Percentiles rank a stretch among this genome's conserved stretches.
Conservation (phyloP, 2,113 vertebrate genomes). For the Cyprinodon tularosa region DNA sequence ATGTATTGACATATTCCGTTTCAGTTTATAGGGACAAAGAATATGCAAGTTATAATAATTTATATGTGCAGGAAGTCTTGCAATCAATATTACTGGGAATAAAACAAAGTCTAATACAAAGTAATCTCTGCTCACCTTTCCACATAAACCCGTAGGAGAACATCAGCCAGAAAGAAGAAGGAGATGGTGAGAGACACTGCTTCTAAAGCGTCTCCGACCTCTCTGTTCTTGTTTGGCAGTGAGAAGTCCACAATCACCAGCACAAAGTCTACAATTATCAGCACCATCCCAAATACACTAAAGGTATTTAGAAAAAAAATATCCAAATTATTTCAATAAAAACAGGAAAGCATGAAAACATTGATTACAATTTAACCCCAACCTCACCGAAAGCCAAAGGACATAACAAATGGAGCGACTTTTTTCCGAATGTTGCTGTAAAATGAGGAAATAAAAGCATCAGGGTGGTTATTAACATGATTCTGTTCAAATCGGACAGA, state of each 20-base stretch:
- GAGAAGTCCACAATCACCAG: slow-evolving; percentile 84
- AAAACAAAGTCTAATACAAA: background rate
- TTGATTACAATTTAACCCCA: background rate
- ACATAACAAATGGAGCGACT: slow-evolving; percentile 85
- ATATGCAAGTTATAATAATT: background rate
- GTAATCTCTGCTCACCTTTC: slow-evolving; percentile 84
- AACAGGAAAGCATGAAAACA: background rate
- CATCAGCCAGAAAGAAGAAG: slow-evolving; percentile 88
- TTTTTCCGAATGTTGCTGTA: slow-evolving; percentile 78
- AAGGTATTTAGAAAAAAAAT: background rate
- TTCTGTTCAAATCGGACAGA: background rate
- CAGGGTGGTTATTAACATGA: background rate
- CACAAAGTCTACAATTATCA: slow-evolving; percentile 88
- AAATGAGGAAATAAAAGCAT: background rate
- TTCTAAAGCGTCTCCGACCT: slow-evolving; percentile 69
- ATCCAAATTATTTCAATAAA: background rate
- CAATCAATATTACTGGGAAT: background rate
- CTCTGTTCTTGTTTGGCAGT: slow-evolving; percentile 36
- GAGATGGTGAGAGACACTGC: slow-evolving; percentile 86
- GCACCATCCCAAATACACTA: slow-evolving; percentile 88
- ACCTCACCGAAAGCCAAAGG: slow-evolving; percentile 91
- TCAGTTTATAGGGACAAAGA: background rate
- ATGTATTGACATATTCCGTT: too few species aligned
- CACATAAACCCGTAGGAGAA: slow-evolving; percentile 87
- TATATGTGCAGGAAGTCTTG: background rate